Conservation (phyloP, 2,797 vertebrate genomes). For the Bovichtus variegatus region DNA sequence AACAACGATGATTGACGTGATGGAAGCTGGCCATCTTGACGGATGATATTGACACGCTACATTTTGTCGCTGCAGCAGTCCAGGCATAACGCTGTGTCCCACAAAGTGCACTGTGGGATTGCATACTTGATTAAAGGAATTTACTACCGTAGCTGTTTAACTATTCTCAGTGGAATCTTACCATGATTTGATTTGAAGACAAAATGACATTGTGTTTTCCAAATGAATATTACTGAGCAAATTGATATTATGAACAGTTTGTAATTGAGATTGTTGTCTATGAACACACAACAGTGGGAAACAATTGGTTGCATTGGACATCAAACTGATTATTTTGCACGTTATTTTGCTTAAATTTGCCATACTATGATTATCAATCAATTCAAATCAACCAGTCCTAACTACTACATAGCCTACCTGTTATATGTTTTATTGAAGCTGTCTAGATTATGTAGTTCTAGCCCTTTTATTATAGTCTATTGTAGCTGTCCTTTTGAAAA, state of each 20-base stretch:
- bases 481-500: not conserved
- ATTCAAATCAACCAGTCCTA: no score
- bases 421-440: no score
- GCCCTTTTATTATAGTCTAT: not conserved
- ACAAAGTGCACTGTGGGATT: not conserved
- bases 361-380: no score
- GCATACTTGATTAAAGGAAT: not conserved
- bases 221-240: not conserved
- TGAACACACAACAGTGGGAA: not conserved
- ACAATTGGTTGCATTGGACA: not conserved
- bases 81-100: not conserved
- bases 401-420: no score
- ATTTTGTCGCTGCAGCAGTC: not conserved
- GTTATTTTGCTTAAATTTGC: no score
- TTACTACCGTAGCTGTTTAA: not conserved
- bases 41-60: conserved; percentile 5
- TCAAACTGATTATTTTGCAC: not conserved
- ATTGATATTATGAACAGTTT: not conserved
- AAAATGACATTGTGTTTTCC: not conserved
- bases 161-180: not conserved
- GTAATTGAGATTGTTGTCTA: not conserved
- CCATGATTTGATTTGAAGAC: not conserved
- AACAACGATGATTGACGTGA: not conserved
- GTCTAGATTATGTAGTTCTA: no score
- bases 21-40: not conserved